Conservation (phyloP, 2,797 vertebrate genomes). For the Lophotriccus pileatus region DNA sequence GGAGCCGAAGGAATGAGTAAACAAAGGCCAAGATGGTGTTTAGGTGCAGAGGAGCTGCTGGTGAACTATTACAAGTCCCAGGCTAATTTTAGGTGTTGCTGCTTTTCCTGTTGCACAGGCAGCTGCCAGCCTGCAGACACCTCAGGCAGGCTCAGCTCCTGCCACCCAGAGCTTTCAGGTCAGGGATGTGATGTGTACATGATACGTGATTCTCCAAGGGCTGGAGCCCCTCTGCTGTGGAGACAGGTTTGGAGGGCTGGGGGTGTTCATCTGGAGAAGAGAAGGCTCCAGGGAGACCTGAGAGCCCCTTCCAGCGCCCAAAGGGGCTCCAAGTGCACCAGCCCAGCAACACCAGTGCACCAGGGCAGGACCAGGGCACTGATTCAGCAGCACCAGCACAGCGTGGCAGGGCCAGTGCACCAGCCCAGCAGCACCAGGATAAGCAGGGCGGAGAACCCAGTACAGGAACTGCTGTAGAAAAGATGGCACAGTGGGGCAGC, state of each 20-base stretch:
- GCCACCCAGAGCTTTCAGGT: background rate
- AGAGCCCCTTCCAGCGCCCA: background rate
- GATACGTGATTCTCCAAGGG: background rate
- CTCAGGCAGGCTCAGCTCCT: background rate
- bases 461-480: rapidly evolving
- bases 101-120: background rate
- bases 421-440: background rate
- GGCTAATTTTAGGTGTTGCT: background rate
- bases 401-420: rapidly evolving
- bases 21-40: background rate
- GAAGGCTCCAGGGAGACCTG: background rate
- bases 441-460: background rate
- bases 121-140: background rate
- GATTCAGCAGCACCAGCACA: background rate
- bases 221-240: background rate
- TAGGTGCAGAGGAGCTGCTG: background rate
- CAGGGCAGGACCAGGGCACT: background rate
- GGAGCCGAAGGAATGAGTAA: background rate
- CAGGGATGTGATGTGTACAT: no score
- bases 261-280: background rate
- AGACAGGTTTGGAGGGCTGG: background rate
- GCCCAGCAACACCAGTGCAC: background rate
- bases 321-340: background rate
- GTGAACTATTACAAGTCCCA: background rate
- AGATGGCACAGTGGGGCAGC: rapidly evolving